Conservation (phyloP, 2,888 invertebrate species). For the Agonopterix alstromeriana region DNA sequence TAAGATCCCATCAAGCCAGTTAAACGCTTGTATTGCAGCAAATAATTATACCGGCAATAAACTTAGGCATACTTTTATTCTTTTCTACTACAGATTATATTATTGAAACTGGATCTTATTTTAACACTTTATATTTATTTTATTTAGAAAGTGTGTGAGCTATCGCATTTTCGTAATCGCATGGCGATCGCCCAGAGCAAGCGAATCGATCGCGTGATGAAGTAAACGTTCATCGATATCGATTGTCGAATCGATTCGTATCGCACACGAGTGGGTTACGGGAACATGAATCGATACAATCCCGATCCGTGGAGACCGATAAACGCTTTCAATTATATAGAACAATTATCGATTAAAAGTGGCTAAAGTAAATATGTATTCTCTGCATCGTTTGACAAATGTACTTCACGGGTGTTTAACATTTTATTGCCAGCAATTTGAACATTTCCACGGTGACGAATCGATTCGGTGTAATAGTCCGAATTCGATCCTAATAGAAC, state of each 20-base stretch:
- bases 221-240: slow-evolving; percentile 39
- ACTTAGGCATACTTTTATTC: too few relatives aligned
- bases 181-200: slow-evolving; percentile 15
- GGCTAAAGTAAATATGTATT: slow-evolving; percentile 53
- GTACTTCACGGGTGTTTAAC: slow-evolving; percentile 57
- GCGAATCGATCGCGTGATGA: slow-evolving; percentile 44
- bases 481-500: slow-evolving; percentile 58
- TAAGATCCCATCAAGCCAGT: too few relatives aligned
- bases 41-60: too few relatives aligned
- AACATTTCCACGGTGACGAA: slow-evolving; percentile 39
- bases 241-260: slow-evolving; percentile 50
- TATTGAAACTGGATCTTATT: too few relatives aligned
- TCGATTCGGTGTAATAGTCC: slow-evolving; percentile 56
- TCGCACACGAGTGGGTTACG: slow-evolving; percentile 44
- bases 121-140: not conserved
- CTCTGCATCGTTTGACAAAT: slow-evolving; percentile 54
- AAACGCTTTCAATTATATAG: slow-evolving; percentile 42
- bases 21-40: too few relatives aligned
- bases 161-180: slow-evolving; percentile 27
- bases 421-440: slow-evolving; percentile 49
- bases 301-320: slow-evolving; percentile 7
- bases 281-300: slow-evolving; percentile 29
- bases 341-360: slow-evolving; percentile 54
- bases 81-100: too few relatives aligned
- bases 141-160: slow-evolving; percentile 27